These are phyloP conservation scores for Lomographa bimaculata DNA, from an alignment of 2,888 invertebrate species.

Conservation along the genomic window DNA sequence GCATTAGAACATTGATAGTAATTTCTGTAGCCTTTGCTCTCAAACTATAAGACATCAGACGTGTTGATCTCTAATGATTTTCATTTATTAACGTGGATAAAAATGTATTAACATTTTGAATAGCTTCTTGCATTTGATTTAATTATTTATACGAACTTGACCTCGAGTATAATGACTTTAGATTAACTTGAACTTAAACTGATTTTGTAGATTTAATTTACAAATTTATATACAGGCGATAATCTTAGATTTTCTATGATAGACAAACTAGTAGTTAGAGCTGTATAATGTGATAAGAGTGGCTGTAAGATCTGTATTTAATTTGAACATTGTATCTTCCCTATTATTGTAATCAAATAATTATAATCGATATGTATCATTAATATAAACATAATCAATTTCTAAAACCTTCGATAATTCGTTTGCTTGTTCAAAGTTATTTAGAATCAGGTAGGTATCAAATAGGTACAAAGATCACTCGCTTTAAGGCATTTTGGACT, in stretches of 20 bases:
- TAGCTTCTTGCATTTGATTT: conserved; percentile 58
- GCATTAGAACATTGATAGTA: too few species aligned
- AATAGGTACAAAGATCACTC: conserved; percentile 64
- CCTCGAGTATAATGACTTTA: conserved; percentile 52
- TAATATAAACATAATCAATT: conserved; percentile 43
- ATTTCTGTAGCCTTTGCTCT: too few species aligned
- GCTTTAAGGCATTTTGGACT: conserved; percentile 59
- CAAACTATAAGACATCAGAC: conserved; percentile 3
- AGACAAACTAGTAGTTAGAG: conserved; percentile 72
- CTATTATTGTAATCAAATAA: conserved; percentile 43
- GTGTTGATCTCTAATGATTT: conserved; percentile 16
- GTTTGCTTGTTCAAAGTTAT: conserved; percentile 57
- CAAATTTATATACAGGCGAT: conserved; percentile 72
- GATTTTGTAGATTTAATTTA: conserved; percentile 72
- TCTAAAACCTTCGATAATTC: conserved; percentile 34
- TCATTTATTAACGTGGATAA: conserved; percentile 32
- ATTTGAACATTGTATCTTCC: conserved; percentile 62
- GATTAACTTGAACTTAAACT: conserved; percentile 53
- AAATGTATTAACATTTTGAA: conserved; percentile 33
- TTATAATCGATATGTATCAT: conserved; percentile 34
- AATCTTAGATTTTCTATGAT: conserved; percentile 81
- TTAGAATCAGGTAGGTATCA: conserved; percentile 64
- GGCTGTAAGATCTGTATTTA: conserved; percentile 71
- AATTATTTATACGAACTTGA: conserved; percentile 51
- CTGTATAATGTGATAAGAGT: conserved; percentile 82